A percentile compares a stretch with the other conserved stretches of the same genome.
Evolutionary conservation across 2,113 vertebrate genomes (phyloP).

Genomic region (Astatoreochromis straeleni): DNA sequence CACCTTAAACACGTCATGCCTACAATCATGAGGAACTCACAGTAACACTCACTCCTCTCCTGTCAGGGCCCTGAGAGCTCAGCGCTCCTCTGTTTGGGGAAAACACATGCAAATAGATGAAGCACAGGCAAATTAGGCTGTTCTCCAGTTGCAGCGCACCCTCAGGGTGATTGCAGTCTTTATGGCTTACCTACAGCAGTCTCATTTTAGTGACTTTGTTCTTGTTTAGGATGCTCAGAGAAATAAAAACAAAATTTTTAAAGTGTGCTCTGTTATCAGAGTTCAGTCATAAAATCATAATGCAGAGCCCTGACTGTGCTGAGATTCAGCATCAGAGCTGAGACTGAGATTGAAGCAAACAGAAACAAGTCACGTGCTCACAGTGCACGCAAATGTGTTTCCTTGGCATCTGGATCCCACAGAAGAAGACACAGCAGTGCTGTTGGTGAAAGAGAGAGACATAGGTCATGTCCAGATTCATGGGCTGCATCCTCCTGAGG

Average conservation of each 20-base stretch:
- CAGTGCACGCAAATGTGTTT: background rate
- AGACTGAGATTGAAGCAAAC: background rate
- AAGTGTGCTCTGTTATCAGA: background rate
- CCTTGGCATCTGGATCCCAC: background rate
- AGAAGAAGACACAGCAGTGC: background rate
- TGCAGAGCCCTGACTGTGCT: background rate
- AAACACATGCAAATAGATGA: background rate
- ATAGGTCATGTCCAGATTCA: accelerated
- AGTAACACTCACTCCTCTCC: background rate
- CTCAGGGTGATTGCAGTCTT: background rate
- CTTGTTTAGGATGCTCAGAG: background rate
- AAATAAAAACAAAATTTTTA: accelerated
- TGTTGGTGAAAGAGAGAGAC: background rate
- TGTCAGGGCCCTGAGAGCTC: background rate
- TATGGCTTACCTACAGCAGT: background rate
- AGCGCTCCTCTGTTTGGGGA: background rate
- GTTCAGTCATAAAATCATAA: background rate
- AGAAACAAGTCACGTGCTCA: background rate
- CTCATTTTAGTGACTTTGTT: background rate
- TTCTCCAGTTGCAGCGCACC: background rate
- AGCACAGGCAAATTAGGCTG: background rate
- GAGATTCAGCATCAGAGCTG: background rate
- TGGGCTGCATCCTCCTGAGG: background rate
- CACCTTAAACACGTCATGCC: background rate
- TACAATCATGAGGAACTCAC: background rate